Conservation (phyloP, 2,113 vertebrate species). For the Cercopithecus mona region DNA sequence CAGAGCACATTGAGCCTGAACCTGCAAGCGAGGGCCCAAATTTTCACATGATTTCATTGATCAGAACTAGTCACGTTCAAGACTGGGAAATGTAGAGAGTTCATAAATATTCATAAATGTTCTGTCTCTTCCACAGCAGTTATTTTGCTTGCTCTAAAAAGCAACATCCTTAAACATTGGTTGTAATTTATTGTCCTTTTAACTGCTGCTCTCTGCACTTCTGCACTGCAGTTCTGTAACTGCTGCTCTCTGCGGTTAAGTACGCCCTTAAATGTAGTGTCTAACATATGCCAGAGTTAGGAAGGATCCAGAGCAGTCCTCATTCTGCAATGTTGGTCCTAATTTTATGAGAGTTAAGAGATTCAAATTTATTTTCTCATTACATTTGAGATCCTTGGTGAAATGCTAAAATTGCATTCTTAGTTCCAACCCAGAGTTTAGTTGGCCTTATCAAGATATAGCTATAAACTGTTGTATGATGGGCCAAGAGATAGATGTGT, state of each 20-base stretch:
- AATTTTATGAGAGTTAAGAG: background rate
- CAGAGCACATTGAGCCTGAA: background rate
- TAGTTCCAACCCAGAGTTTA: background rate
- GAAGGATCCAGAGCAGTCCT: background rate
- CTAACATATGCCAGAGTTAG: background rate
- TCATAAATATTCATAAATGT: background rate
- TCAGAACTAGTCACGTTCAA: background rate
- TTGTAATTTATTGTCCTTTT: background rate
- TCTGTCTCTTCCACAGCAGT: background rate
- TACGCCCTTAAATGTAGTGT: background rate
- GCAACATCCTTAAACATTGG: background rate
- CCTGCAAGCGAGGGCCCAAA: background rate
- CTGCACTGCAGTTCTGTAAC: background rate
- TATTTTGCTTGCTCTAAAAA: background rate
- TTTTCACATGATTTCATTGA: background rate
- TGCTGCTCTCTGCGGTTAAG: background rate
- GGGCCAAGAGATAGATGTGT: background rate
- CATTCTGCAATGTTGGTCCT: background rate
- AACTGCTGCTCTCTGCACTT: background rate
- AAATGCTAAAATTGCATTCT: background rate
- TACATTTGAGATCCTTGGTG: background rate
- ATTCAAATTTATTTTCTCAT: background rate
- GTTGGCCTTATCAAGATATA: background rate
- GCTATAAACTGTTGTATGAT: background rate
- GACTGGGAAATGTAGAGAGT: background rate